phyloP scores from a whole-genome alignment of 2,797 vertebrate species.

The Pseudochaenichthys georgianus region DNA sequence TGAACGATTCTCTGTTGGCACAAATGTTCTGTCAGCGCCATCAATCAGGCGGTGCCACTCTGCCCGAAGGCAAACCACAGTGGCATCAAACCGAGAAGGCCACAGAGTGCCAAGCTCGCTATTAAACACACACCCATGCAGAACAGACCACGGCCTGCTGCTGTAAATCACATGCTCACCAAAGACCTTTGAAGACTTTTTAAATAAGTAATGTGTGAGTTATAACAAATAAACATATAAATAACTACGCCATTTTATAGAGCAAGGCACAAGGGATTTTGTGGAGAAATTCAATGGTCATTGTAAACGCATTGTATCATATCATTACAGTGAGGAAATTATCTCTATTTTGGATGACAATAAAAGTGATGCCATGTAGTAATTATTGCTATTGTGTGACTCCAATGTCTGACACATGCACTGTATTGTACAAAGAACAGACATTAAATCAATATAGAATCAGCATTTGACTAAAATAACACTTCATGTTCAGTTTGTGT shows the following conservation, averaged over 20 bases:
- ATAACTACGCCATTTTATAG: slow-evolving; percentile 66
- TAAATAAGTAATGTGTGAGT: slow-evolving; percentile 59
- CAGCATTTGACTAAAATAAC: slow-evolving; percentile 49
- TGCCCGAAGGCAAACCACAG: slow-evolving; percentile 80
- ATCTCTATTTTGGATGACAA: slow-evolving; percentile 74
- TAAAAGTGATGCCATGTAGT: slow-evolving; percentile 67
- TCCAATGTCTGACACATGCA: slow-evolving; percentile 43
- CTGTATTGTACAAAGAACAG: slow-evolving; percentile 35
- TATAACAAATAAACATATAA: slow-evolving; percentile 79
- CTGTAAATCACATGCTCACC: slow-evolving; percentile 77
- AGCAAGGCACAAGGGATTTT: slow-evolving; percentile 58
- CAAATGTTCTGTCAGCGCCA: slow-evolving; percentile 79
- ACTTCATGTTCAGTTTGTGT: slow-evolving; percentile 46
- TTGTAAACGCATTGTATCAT: slow-evolving; percentile 63
- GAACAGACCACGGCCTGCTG: slow-evolving; percentile 62
- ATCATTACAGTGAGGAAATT: slow-evolving; percentile 68
- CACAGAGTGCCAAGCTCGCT: slow-evolving; percentile 68
- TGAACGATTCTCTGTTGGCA: slow-evolving; percentile 64
- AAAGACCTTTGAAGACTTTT: slow-evolving; percentile 71
- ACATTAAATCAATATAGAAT: slow-evolving; percentile 47
- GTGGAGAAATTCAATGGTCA: slow-evolving; percentile 62
- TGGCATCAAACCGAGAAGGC: slow-evolving; percentile 77
- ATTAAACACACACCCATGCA: slow-evolving; percentile 72
- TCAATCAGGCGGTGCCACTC: slow-evolving; percentile 85
- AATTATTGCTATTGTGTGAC: slow-evolving; percentile 72